Evolutionary conservation across 1,140 invertebrate genomes (phyloP), one percentile per base, ranked within the genome.

Genomic region (Lamellibrachia luymesi): DNA sequence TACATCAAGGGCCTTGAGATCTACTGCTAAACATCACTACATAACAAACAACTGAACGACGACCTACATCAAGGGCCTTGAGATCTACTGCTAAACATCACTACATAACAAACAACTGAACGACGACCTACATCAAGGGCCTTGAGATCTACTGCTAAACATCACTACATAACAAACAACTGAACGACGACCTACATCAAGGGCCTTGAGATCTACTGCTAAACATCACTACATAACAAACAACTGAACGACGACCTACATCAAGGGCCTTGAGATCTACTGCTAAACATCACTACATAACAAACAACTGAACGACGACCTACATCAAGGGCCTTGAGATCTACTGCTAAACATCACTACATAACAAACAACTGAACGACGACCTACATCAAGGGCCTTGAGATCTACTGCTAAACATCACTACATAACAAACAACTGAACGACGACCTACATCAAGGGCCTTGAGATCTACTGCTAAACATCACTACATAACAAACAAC

Each of bases 241-340:
- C 91, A 93, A 51, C 52, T 4, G 49, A 2, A 93, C 1, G 25
- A 64, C 91, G 93, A 94, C 95, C 95, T 95, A 98, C 98, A 97
- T 99, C 98, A 90, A 99, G 96, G 6, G 98, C 98, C 0, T 95
- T 94, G 2, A 99, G 95, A n/a, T n/a, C n/a, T n/a, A n/a, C n/a
- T n/a, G n/a, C n/a, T 38, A 38, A 38, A 38, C 38, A 0, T 38
- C 38, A 38, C 38, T 38, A 38, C 38, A 38, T 38, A 38, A 38
- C 38, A 0, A 38, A 38, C 38, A 38, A 38, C 38, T 56, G 13
- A 7, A 56, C 1, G 52, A 56, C 1, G 6, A 56, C 52, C 13
- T 56, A 56, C 52, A 56, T 56, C 52, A 56, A 56, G 52, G 52
- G 52, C 52, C 6, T 56, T 13, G 52, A 56, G 52, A 13, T 56